Evolutionary conservation across 1,140 invertebrate genomes (phyloP).

Genomic region (Saccostrea cuccullata): DNA sequence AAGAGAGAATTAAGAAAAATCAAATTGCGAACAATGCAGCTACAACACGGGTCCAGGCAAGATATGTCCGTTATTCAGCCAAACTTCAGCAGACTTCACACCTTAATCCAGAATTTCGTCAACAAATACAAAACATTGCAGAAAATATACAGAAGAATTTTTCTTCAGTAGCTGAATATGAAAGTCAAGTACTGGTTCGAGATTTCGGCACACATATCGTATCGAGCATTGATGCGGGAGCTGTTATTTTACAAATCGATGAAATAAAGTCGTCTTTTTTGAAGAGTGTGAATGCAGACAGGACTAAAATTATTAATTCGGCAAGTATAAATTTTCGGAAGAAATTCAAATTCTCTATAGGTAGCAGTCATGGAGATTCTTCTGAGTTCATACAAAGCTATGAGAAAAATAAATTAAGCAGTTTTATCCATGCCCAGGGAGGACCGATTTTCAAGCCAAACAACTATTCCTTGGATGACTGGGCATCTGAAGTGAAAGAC

Average conservation of each 20-base stretch:
- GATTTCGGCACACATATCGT: conserved; percentile 72
- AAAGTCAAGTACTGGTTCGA: conserved; percentile 66
- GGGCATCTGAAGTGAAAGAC: conserved; percentile 48
- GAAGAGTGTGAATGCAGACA: conserved; percentile 9
- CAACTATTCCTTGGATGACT: conserved; percentile 54
- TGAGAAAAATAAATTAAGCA: too few species aligned
- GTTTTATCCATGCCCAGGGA: conserved; percentile 32
- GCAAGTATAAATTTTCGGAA: conserved; percentile 59
- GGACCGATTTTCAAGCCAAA: conserved; percentile 48
- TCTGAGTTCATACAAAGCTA: too few species aligned
- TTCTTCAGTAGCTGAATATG: conserved; percentile 62
- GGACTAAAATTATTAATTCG: conserved; percentile 26
- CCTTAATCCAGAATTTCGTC: conserved; percentile 58
- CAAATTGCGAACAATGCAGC: conserved; percentile 65
- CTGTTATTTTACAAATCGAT: conserved; percentile 52
- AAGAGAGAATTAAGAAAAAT: conserved; percentile 56
- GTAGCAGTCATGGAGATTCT: too few species aligned
- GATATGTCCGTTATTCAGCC: conserved; percentile 66
- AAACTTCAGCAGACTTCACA: conserved; percentile 65
- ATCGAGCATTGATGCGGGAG: conserved; percentile 65
- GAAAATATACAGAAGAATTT: conserved; percentile 57
- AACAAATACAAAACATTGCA: conserved; percentile 61
- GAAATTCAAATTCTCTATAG: conserved; percentile 61
- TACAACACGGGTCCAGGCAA: conserved; percentile 65
- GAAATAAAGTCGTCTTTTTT: conserved; percentile 50